Conservation (phyloP, 2,797 vertebrate species). For the Xenentodon cancila region DNA sequence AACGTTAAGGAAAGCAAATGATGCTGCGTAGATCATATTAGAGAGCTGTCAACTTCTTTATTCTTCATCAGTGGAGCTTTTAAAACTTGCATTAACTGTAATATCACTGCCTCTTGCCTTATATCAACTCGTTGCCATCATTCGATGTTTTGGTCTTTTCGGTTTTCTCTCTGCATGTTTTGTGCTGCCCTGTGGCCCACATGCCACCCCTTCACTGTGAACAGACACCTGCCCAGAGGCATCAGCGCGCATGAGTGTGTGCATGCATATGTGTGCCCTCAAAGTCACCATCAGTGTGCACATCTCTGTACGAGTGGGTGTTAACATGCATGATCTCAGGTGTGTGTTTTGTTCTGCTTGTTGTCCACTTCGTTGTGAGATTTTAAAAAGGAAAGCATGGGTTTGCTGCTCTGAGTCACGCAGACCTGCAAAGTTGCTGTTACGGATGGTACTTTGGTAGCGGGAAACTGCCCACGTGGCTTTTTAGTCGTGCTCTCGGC, state of each 20-base stretch:
- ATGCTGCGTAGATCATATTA: conserved; percentile 25
- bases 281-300: conserved; percentile 20
- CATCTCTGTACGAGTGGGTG: conserved; percentile 44
- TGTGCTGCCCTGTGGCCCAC: conserved; percentile 38
- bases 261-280: conserved; percentile 30
- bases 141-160: conserved; percentile 23
- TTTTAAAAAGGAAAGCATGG: conserved; percentile 32
- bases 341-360: conserved; percentile 48
- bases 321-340: conserved; percentile 68
- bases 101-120: conserved; percentile 70
- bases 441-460: conserved; percentile 54
- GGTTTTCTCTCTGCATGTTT: conserved; percentile 56
- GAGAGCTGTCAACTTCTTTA: conserved; percentile 30
- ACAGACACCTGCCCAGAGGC: conserved; percentile 66
- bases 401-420: conserved; percentile 35
- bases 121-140: conserved; percentile 59
- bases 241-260: conserved; percentile 43
- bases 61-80: conserved; percentile 32
- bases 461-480: conserved; percentile 51
- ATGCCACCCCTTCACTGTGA: conserved; percentile 69
- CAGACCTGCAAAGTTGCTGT: conserved; percentile 40
- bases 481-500: conserved; percentile 41
- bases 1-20: conserved; percentile 16
- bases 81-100: conserved; percentile 32
- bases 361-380: conserved; percentile 28